Base-by-base conservation (phyloP, 1,140 invertebrate genomes). In the Drosophila carrolli region DNA sequence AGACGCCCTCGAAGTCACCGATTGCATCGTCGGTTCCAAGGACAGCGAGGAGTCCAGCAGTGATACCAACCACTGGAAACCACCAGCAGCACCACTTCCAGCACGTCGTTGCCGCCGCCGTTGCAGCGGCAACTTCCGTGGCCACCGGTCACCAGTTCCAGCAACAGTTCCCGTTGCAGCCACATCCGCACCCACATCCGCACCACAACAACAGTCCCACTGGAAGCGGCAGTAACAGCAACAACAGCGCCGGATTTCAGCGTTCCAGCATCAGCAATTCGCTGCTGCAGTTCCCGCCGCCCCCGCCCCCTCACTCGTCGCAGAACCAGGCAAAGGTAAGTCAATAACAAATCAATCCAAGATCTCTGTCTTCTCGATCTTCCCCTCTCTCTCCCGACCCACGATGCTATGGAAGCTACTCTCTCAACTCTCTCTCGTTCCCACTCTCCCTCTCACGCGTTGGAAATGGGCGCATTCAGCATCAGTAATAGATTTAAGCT, bases 61-160 rank as follows among this genome's bases (percentile, higher is more conserved):
- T 66, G 41, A 40, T 65, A 10, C 32, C 67, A 13, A 40, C 75
- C 43, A 50, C 29, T 14, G 48, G 48, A 14, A 77, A 53, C 2
- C 65, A 68, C n/a, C 85, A 90, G 6, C 65, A 68, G 38, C 85
- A 90, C 19, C 78, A 89, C 59, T 84, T 89, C 32, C 83, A 88
- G 48, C 83, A 89, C 84, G 84, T 88, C 50, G 84, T 89, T 5
- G 84, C 83, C 61, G 84, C 83, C 40, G 84, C 83, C 11, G 79
- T 86, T 48, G 83, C 83, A 62, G 79, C 83, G 9, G 83, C 83
- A 16, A 86, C 82, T n/a, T 82, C 82, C 10, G 81, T 86, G 41
- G 82, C 82, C 23, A 86, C 83, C 23, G 80, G 84, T 7, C 83
- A 86, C 5, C 81, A 81, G n/a, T 72, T 82, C 10, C 81, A 81